Evolutionary conservation across 2,113 vertebrate genomes (phyloP), one percentile per base, ranked within the genome.

Genomic region (Dromaius novaehollandiae): DNA sequence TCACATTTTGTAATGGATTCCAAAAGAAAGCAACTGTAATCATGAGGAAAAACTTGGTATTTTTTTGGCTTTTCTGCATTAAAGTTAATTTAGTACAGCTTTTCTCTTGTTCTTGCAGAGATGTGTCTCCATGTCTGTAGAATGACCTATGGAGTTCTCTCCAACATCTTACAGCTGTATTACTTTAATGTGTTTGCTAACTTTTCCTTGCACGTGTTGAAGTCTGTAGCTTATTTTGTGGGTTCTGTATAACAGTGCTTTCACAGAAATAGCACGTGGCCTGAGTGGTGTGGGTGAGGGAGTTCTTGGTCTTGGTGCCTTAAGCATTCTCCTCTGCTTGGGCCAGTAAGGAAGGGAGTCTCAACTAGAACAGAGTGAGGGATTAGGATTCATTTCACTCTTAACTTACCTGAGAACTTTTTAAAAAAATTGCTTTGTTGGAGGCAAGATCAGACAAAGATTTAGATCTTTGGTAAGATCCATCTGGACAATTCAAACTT

Each of bases 351-450:
- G 88, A 77, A n/a, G 11, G 48, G 51, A 58, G 26, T 28, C 36
- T 56, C 11, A 11, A 36, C 22, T 58, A 32, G 17, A 53, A 8
- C 30, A 19, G 38, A 24, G 38, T 30, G 75, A 34, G 60, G 66
- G 60, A 26, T 48, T 66, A 48, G 82, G 87, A 61, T 86, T 93
- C 32, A 14, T 83, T 91, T 94, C 68, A 80, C 82, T 94, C 51
- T 50, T 89, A 46, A 4, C 60, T 88, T 44, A 65, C 30, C 58
- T 90, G 88, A 76, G 58, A 71, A 11, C 36, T 60, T 13, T 40
- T 75, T 61, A 64, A 83, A 3, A 5, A 40, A 73, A 26, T 95
- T 74, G n/a, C 13, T 0, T 93, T 91, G 71, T 48, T 77, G 79
- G 16, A 82, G 78, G 75, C 0, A 4, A 66, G 70, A 38, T 71